A percentile compares a stretch with the other conserved stretches of the same genome.
These are phyloP conservation scores for Enteromius trimaculatus DNA, from an alignment of 2,797 vertebrate genomes.

Conservation along the genomic window DNA sequence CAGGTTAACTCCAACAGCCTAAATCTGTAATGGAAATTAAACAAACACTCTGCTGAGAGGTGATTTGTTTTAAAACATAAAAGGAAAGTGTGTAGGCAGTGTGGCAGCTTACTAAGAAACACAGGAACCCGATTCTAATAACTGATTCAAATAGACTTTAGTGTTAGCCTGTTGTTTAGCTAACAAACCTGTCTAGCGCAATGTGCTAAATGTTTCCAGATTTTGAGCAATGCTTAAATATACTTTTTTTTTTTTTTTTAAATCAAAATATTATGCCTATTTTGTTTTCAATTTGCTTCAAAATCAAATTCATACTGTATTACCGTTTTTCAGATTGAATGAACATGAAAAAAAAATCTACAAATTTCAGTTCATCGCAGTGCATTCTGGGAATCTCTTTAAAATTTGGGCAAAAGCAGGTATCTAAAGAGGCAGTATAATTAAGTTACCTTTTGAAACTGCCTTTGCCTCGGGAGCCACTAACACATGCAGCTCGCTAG, in stretches of 20 bases:
- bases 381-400: background rate
- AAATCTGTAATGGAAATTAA: background rate
- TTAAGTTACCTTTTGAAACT: background rate
- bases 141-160: background rate
- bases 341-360: background rate
- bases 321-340: background rate
- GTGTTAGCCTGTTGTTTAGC: background rate
- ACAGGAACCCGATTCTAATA: background rate
- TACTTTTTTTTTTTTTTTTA: no score
- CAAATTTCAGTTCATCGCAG: background rate
- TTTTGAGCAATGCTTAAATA: background rate
- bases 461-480: background rate
- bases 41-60: background rate
- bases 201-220: background rate
- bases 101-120: background rate
- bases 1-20: background rate
- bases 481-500: background rate
- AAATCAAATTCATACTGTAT: background rate
- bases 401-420: background rate
- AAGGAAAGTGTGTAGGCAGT: background rate
- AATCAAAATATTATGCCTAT: background rate
- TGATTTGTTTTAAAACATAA: background rate
- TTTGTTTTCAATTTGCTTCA: background rate
- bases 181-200: background rate
- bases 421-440: background rate